phyloP scores from a whole-genome alignment of 1,140 invertebrate genomes.

The Agraylea sexmaculata region DNA sequence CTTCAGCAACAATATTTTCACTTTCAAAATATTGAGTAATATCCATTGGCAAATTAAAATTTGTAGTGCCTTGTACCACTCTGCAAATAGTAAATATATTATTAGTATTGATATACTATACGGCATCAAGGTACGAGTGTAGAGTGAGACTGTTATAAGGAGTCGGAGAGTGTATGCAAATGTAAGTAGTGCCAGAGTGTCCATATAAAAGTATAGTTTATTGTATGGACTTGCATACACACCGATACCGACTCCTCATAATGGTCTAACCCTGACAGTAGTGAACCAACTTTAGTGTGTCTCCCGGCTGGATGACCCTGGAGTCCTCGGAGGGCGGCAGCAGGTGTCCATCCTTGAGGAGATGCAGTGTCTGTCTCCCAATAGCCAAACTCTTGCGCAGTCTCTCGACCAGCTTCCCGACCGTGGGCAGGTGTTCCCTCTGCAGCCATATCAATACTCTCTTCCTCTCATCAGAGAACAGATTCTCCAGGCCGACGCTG shows the following conservation, averaged over 20 bases:
- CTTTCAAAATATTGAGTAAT: neutral
- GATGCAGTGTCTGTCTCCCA: slow-evolving; percentile 11
- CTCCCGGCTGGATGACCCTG: neutral
- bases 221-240: too few species aligned
- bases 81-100: too few species aligned
- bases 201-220: too few species aligned
- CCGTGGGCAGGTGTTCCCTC: neutral
- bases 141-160: too few species aligned
- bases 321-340: slow-evolving; percentile 14
- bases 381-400: slow-evolving; percentile 9
- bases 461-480: slow-evolving; percentile 9
- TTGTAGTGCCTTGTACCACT: too few species aligned
- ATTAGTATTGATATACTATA: too few species aligned
- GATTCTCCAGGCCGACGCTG: neutral
- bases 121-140: too few species aligned
- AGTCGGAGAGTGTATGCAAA: too few species aligned
- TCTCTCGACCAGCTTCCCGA: slow-evolving; percentile 10
- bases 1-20: neutral
- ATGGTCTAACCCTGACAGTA: neutral
- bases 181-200: too few species aligned
- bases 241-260: too few species aligned
- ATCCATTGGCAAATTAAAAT: neutral
- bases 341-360: slow-evolving; percentile 13
- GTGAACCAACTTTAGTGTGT: slow-evolving; percentile 6
- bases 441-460: neutral